Conservation (phyloP, 2,888 invertebrate genomes). For the Synergus gifuensis region DNA sequence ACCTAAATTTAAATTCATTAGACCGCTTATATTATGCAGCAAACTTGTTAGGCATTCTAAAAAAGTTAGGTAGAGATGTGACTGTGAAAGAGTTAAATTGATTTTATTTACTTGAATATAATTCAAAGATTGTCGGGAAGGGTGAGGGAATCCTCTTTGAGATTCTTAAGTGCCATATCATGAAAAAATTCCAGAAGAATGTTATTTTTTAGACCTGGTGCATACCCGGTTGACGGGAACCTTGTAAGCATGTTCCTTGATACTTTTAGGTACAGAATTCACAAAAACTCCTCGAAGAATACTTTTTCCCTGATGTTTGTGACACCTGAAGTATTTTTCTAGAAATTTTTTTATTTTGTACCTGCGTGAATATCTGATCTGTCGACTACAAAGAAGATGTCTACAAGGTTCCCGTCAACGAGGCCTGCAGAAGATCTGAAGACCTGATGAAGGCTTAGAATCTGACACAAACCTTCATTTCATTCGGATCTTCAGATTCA, state of each 20-base stretch:
- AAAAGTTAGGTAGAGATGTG: not conserved
- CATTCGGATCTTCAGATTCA: too few species aligned
- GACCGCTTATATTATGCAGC: not conserved
- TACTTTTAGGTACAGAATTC: not conserved
- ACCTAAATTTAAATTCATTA: not conserved
- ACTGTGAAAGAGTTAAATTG: not conserved
- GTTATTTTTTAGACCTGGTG: not conserved
- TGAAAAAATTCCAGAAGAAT: too few species aligned
- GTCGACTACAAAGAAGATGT: too few species aligned
- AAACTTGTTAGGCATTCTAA: constrained; percentile 11
- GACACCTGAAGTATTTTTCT: not conserved
- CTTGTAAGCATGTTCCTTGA: not conserved
- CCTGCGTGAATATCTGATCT: not conserved
- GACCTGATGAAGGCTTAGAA: too few species aligned
- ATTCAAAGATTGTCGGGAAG: not conserved
- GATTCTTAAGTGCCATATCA: not conserved
- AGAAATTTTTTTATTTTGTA: not conserved
- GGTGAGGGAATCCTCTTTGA: not conserved
- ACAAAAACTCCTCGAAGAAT: not conserved
- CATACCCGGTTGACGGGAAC: not conserved
- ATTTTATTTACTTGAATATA: too few species aligned
- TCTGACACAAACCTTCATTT: too few species aligned
- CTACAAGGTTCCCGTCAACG: too few species aligned
- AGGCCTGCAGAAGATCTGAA: not conserved
- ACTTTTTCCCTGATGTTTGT: not conserved